Base-by-base conservation (phyloP, 2,113 vertebrate genomes). In the Nasalis larvatus region DNA sequence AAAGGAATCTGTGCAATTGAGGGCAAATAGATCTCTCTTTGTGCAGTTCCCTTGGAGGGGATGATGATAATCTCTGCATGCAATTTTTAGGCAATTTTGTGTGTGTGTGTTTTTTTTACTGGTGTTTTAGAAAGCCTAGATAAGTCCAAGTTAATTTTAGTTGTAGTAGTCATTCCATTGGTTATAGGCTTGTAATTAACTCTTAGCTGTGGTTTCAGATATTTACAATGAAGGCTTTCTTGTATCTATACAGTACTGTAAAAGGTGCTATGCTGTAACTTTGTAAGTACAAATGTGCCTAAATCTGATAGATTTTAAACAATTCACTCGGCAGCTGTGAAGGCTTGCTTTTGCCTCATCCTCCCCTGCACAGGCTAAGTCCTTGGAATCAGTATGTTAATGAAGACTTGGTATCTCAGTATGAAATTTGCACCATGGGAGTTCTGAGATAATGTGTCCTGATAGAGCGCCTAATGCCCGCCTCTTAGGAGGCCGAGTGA, bases 81-180 rank as follows among this genome's bases (percentile, higher is more conserved):
- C 73, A 96, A 78, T 94, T 94, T 94, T 95, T 83, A 95, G 52
- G 60, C 78, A 69, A 42, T 73, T 60, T 27, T 74, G 23, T 54
- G 16, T 68, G 47, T 52, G 5, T 52, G 4, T 54, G 32, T 30
- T 49, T 76, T 60, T 30, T 2, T 30, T 13, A 27, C 81, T 80
- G 13, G 45, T 63, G 42, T 76, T 92, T 85, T 88, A 63, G 93
- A 82, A 96, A 96, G 56, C 54, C 71, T 32, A 81, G 32, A n/a
- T 96, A 86, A 83, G 84, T 91, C 77, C 78, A 66, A 81, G n/a
- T 90, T 89, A 52, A 63, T 78, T 96, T 95, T n/a, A 71, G 40
- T 86, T 47, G n/a, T 81, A n/a, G 32, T 25, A 35, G 25, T 54
- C 88, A 68, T 92, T 71, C 88, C 23, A 14, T 58, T 17, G 30